Percentiles rank a stretch among this genome's conserved stretches.
Evolutionary conservation across 2,113 vertebrate genomes (phyloP).

Genomic region (Heptranchias perlo): DNA sequence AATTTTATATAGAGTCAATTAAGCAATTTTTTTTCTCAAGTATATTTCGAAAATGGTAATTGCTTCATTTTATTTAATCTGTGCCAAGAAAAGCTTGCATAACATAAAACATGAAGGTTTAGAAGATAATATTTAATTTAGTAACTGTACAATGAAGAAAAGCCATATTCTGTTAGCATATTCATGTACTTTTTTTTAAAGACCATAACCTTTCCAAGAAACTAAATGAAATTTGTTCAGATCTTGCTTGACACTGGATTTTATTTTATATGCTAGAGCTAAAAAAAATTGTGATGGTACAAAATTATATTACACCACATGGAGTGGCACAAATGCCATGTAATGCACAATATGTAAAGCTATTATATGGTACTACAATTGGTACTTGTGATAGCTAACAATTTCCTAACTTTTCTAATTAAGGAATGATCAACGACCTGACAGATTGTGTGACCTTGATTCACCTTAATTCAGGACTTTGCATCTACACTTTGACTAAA

Average conservation of each 20-base stretch:
- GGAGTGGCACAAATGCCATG: background rate
- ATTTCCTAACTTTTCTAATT: background rate
- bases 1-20: conserved; percentile 62
- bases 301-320: background rate
- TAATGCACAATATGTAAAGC: background rate
- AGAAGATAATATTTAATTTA: conserved; percentile 4
- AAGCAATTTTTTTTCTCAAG: conserved; percentile 62
- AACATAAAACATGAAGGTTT: background rate
- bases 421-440: background rate
- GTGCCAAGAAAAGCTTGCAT: conserved; percentile 30
- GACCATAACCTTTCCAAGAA: background rate
- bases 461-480: too few species aligned
- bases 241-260: background rate
- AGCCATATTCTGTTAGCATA: background rate
- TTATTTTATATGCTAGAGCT: background rate
- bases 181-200: background rate
- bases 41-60: conserved; percentile 57
- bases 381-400: too few species aligned
- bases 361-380: background rate
- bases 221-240: background rate
- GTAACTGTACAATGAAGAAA: background rate
- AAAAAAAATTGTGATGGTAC: background rate
- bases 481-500: too few species aligned
- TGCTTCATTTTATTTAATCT: conserved; percentile 56
- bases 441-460: background rate